A percentile compares a stretch with the other conserved stretches of the same genome.
These are phyloP conservation scores for Amazonetta brasiliensis DNA, from an alignment of 2,797 vertebrate genomes.

Conservation along the genomic window DNA sequence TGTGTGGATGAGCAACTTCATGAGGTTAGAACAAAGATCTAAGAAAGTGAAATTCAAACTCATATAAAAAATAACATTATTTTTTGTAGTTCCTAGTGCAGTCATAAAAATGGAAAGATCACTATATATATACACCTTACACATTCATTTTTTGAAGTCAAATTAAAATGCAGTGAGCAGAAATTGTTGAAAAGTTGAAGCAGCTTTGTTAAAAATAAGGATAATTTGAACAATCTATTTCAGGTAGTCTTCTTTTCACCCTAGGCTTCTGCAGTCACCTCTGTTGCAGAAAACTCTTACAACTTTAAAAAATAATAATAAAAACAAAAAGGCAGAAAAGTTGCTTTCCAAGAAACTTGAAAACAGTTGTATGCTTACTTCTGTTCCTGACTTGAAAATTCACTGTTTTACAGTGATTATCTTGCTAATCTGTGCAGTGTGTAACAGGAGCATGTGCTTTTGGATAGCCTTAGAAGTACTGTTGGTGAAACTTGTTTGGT, in stretches of 20 bases:
- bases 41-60: background rate
- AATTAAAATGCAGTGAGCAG: background rate
- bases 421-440: fast-evolving
- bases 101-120: background rate
- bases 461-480: background rate
- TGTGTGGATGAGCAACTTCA: background rate
- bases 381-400: background rate
- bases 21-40: background rate
- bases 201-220: background rate
- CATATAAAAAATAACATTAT: background rate
- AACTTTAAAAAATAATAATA: background rate
- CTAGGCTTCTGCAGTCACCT: background rate
- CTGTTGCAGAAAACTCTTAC: background rate
- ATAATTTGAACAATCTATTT: background rate
- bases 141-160: background rate
- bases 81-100: background rate
- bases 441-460: background rate
- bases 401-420: fast-evolving
- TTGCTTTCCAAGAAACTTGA: background rate
- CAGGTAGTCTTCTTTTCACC: background rate
- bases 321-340: background rate
- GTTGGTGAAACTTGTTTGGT: background rate
- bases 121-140: background rate
- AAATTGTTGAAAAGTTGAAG: background rate
- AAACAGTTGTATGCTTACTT: background rate